Base-by-base conservation (phyloP, 2,797 vertebrate genomes). In the Pteronotus mesoamericanus region DNA sequence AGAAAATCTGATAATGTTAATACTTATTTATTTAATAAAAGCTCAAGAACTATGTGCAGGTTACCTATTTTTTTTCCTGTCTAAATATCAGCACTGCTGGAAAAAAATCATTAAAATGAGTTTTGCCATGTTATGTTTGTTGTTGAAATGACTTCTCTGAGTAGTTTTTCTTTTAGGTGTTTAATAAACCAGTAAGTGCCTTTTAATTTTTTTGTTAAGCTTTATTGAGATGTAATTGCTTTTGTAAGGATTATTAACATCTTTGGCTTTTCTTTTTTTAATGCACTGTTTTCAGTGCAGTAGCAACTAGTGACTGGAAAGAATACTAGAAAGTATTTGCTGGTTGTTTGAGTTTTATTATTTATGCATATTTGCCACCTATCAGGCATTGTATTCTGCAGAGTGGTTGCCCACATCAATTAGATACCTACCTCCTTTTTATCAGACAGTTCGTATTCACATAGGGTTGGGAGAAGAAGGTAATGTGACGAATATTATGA, bases 241-340 rank as follows among this genome's bases (percentile, higher is more conserved):
- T 80, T 94, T 59, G 15, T 94, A 94, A 79, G 48, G 24, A 46
- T 91, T 79, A 42, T 79, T 90, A 87, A 78, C 48, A 68, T 74
- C 9, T 88, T 91, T 83, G 42, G 14, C 16, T 39, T 48, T 59
- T 64, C 34, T 44, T 88, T 72, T 59, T 80, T 46, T 55, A 72
- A 72, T 34, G 55, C 29, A 32, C 79, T 18, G 14, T 87, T 71
- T 82, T 87, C 84, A 84, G 42, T 79, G 55, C 78, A 51, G n/a
- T 55, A 88, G 55, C 48, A 92, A 8, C 55, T 80, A 22, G 78
- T 59, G 24, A 21, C 79, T 94, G 66, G 48, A 74, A 89, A 66
- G 78, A 92, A 57, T 96, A 39, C 16, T 44, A 9, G 22, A 16
- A 66, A 78, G n/a, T 75, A 71, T 39, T 83, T 91, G 19, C 61